Base-by-base conservation (phyloP, 2,888 invertebrate genomes). In the Spodoptera picta region DNA sequence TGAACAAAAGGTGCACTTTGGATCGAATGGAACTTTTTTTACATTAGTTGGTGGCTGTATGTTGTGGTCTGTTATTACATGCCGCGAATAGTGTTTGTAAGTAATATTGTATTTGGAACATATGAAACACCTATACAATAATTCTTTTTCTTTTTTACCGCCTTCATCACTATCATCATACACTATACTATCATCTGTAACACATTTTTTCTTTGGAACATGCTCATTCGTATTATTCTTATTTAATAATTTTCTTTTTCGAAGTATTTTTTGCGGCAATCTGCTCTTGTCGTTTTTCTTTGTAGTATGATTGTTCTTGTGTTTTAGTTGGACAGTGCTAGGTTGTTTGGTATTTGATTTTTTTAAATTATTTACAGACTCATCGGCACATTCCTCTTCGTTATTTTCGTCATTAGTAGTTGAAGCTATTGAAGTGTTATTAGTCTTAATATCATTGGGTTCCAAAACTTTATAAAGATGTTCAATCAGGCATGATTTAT, bases 391-490 rank as follows among this genome's bases (percentile, higher is more conserved):
- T 0, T 41, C 27, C 10, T 31, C 47, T 14, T 54, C 42, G 9
- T 42, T 54, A 31, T 14, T 7, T 12, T 58, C 42, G 36, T 51
- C 46, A 36, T n/a, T 4, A 23, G 27, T 54, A 23, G 23, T 9
- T 3, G 53, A 45, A 60, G 11, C 55, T 4, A 3, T 52, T 6
- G 50, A n/a, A 41, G 3, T 31, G 42, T 51, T 36, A 14, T 47
- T 60, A 36, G 47, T 49, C 14, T n/a, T 43, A 24, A 24, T 70
- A 73, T 63, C 79, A 55, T 79, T 80, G 47, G 81, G 76, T 60
- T 87, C 79, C 27, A 92, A 75, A 60, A 90, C 73, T 55, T 82
- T 78, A 73, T 92, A 92, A 43, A 92, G 82, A 65, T 92, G 92
- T 56, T 92, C 88, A 77, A 92, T 90, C 27, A 92, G 78, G 46